Percentiles rank a stretch among this genome's conserved stretches.
Conservation (phyloP, 2,113 vertebrate genomes). For the Tretioscincus oriximinensis region DNA sequence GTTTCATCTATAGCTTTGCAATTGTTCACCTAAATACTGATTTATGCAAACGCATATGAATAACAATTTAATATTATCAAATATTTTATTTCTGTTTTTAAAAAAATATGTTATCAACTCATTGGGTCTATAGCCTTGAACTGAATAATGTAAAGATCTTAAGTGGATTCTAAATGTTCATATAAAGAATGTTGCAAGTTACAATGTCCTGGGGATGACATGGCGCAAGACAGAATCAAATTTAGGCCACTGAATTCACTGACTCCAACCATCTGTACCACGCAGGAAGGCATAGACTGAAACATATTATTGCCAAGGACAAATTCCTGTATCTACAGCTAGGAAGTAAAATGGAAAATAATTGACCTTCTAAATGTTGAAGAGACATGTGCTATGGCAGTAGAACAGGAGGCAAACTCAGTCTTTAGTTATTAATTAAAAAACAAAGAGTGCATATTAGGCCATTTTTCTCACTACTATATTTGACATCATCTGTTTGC, state of each 20-base stretch:
- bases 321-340: not conserved
- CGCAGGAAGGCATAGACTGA: too few relatives aligned
- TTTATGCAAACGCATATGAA: not conserved
- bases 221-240: too few relatives aligned
- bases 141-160: too few relatives aligned
- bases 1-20: constrained; percentile 1
- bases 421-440: not conserved
- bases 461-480: not conserved
- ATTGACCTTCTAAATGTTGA: not conserved
- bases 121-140: too few relatives aligned
- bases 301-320: not conserved
- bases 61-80: too few relatives aligned
- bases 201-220: too few relatives aligned
- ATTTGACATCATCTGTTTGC: not conserved
- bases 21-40: not conserved
- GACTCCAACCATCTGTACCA: too few relatives aligned
- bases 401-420: not conserved
- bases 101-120: too few relatives aligned
- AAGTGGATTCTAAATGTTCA: too few relatives aligned
- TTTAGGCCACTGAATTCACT: too few relatives aligned
- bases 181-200: not conserved
- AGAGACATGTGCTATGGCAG: not conserved
- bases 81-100: too few relatives aligned
- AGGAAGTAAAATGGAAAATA: constrained; percentile 6
- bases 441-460: not conserved